A percentile compares a stretch with the other conserved stretches of the same genome.
These are phyloP conservation scores for Anguilla japonica DNA, from an alignment of 2,113 vertebrate genomes.

Conservation along the genomic window DNA sequence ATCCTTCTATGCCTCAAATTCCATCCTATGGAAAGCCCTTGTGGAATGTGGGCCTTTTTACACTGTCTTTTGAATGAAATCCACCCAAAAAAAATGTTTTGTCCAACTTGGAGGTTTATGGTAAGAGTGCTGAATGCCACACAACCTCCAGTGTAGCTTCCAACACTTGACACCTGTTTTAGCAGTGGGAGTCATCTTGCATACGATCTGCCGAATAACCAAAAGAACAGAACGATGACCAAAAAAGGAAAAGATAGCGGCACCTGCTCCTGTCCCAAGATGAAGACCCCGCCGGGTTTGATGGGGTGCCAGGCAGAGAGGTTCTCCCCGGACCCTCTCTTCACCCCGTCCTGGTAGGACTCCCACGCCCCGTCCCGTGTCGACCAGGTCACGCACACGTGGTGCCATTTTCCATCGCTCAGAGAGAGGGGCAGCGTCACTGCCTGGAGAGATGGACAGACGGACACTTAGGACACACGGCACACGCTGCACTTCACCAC, in stretches of 20 bases:
- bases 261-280: slow-evolving; percentile 82
- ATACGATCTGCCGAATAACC: neutral
- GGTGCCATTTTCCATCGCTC: slow-evolving; percentile 78
- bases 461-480: neutral
- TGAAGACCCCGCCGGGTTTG: slow-evolving; percentile 77
- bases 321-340: slow-evolving; percentile 71
- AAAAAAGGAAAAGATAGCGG: neutral
- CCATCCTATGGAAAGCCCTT: no score
- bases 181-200: no score
- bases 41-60: neutral
- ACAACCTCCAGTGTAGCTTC: neutral
- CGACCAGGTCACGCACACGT: slow-evolving; percentile 78
- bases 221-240: neutral
- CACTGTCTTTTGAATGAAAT: neutral
- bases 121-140: neutral
- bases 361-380: slow-evolving; percentile 78
- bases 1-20: neutral
- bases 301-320: slow-evolving; percentile 80
- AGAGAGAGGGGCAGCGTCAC: slow-evolving; percentile 69
- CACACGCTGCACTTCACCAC: neutral
- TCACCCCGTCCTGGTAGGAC: slow-evolving; percentile 75
- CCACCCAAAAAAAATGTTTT: neutral
- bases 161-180: no score
- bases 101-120: neutral
- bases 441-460: slow-evolving; percentile 53